Base-by-base conservation (phyloP, 2,888 invertebrate species). In the Caenorhabditis sp. region DNA sequence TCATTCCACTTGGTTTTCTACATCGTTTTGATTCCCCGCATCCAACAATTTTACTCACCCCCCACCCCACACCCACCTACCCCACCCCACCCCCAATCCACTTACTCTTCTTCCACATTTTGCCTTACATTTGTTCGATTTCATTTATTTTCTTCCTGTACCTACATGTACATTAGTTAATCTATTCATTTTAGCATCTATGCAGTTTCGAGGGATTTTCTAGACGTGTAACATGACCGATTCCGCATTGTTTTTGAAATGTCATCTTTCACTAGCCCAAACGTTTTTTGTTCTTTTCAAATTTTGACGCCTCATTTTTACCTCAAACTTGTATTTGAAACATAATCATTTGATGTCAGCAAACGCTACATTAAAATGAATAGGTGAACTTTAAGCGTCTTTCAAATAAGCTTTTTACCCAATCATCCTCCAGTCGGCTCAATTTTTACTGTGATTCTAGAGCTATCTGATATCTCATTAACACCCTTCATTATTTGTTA, bases 281-380 rank as follows among this genome's bases (percentile, higher is more conserved):
- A n/a, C n/a, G n/a, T n/a, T n/a, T n/a, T 23, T 51, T 51, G 2
- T 3, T n/a, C 6, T 51, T 19, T 21, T 19, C 21, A n/a, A 17
- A 12, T 17, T 3, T 43, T 43, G 43, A 43, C 43, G 43, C 43
- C 43, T 43, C 43, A 43, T 23, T 51, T 19, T 51, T 51, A 51
- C 51, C 51, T 51, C 51, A 51, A 23, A 51, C 51, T 51, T 51
- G 51, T 51, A 51, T 51, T 19, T 51, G 21, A 51, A 51, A 51
- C 51, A 51, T 51, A 51, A 51, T 51, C 51, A 51, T 23, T 17
- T 43, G 12, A 43, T 43, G 12, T 10, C 43, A 43, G 14, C 43
- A 43, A 43, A 3, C 36, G 6, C 36, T 8, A 36, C 17, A 43
- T 17, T 17, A 43, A 43, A 10, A 43, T 17, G 17, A 43, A 43